Base-by-base conservation (phyloP, 2,113 vertebrate genomes). In the Eudorcas thomsonii region DNA sequence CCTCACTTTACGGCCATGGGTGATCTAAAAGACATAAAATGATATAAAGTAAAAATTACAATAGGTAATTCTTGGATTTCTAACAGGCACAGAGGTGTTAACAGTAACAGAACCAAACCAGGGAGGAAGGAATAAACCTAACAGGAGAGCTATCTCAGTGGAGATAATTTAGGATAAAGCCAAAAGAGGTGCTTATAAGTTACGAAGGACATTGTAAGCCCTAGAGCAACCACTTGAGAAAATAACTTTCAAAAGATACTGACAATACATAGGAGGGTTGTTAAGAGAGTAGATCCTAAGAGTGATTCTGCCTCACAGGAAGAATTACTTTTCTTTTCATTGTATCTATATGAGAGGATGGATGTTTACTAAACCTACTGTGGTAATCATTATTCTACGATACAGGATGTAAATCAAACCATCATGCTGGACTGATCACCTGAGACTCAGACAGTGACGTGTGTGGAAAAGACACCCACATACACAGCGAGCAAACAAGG, bases 381-480 rank as follows among this genome's bases (percentile, higher is more conserved):
- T 6, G 25, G n/a, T 50, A 57, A 14, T 21, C n/a, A 30, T 17
- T 21, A 36, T 67, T 67, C 54, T 52, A 21, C 26, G 28, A 19
- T 8, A 55, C 1, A 19, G 0, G 7, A 2, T 2, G 4, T 19
- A 14, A 26, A 48, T n/a, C 64, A 17, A 52, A 30, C 64, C n/a
- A 8, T 13, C 15, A 39, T 28, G 25, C 64, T 28, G 9, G 23
- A 28, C 6, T 80, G 28, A 50, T 28, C 77, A 3, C 50, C 16
- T 30, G 2, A 54, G 13, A 55, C 3, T 21, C 17, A 71, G 50
- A 39, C 10, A 54, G 62, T 26, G 23, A 10, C 0, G 16, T 4
- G 6, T 19, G 23, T 80, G 74, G 25, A 78, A 45, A 28, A 78
- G 14, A 80, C 14, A 17, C 28, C 48, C 45, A 33, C 26, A 50